A percentile compares a stretch with the other conserved stretches of the same genome.
phyloP scores from a whole-genome alignment of 2,113 vertebrate species.

The Strix uralensis region DNA sequence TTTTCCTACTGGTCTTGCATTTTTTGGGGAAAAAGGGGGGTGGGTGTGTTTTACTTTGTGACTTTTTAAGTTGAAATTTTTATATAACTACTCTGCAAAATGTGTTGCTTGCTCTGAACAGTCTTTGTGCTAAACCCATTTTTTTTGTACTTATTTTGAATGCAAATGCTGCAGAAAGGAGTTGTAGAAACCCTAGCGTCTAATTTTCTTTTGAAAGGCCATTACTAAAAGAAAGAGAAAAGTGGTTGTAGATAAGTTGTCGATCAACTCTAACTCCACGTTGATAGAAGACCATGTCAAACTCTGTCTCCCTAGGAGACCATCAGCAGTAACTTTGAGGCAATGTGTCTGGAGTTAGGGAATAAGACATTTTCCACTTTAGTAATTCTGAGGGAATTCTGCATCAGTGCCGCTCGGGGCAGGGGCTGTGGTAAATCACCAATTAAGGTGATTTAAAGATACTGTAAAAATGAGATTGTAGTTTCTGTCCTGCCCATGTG shows the following conservation, averaged over 20 bases:
- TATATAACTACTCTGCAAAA: not conserved
- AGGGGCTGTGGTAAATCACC: not conserved
- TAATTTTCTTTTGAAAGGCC: not conserved
- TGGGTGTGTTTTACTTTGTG: not conserved
- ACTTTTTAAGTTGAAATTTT: not conserved
- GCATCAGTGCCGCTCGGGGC: accelerated
- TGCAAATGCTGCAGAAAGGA: not conserved
- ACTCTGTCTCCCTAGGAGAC: not conserved
- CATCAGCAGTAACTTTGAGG: not conserved
- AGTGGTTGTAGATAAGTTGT: not conserved
- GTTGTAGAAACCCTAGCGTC: not conserved
- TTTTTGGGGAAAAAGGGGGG: not conserved
- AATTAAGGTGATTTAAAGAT: not conserved
- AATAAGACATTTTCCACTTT: not conserved
- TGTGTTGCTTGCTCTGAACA: not conserved
- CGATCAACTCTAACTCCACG: not conserved
- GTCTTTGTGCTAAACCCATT: not conserved
- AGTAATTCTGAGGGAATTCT: not conserved
- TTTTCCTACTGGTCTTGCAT: not conserved
- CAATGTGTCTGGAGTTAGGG: not conserved
- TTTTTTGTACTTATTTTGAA: not conserved
- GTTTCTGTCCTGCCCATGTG: not conserved
- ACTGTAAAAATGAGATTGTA: not conserved
- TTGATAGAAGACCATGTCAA: not conserved
- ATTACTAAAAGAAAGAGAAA: not conserved